Evolutionary conservation across 2,888 invertebrate genomes (phyloP).

Genomic region (Gasteruption jaculator): DNA sequence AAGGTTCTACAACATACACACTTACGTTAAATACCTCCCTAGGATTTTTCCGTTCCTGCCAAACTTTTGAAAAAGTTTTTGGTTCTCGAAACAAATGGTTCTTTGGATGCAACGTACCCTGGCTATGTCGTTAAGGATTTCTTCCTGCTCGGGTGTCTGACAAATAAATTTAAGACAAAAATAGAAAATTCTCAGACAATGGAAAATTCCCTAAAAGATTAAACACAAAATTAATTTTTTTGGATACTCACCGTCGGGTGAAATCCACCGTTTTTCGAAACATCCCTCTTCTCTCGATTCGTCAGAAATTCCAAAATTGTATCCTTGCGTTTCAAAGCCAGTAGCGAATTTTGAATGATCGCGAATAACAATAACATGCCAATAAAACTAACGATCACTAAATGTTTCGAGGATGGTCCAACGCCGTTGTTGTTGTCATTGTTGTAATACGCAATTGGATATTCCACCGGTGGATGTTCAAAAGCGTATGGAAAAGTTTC

Average conservation of each 20-base stretch:
- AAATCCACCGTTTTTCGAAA: conserved; percentile 27
- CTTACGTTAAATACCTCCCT: conserved; percentile 45
- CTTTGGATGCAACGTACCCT: conserved; percentile 44
- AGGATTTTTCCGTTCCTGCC: conserved; percentile 36
- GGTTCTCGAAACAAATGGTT: conserved; percentile 43
- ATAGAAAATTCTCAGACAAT: not conserved
- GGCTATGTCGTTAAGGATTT: conserved; percentile 39
- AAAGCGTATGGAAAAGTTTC: conserved; percentile 26
- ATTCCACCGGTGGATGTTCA: conserved; percentile 24
- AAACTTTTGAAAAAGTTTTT: conserved; percentile 35
- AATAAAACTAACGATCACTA: conserved; percentile 46
- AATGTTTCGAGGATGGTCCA: conserved; percentile 39
- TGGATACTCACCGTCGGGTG: conserved; percentile 28
- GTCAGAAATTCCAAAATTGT: conserved; percentile 38
- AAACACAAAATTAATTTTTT: conserved; percentile 1
- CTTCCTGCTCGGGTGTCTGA: conserved; percentile 40
- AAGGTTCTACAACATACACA: too few species aligned
- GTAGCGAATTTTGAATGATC: conserved; percentile 44
- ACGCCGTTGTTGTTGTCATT: conserved; percentile 26
- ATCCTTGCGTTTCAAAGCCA: conserved; percentile 38
- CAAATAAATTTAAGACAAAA: conserved; percentile 8
- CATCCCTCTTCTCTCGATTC: conserved; percentile 37
- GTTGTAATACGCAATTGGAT: conserved; percentile 24
- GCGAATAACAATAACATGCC: conserved; percentile 46
- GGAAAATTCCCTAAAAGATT: conserved; percentile 1